Base-by-base conservation (phyloP, 2,888 invertebrate genomes). In the Scrobipalpa costella region DNA sequence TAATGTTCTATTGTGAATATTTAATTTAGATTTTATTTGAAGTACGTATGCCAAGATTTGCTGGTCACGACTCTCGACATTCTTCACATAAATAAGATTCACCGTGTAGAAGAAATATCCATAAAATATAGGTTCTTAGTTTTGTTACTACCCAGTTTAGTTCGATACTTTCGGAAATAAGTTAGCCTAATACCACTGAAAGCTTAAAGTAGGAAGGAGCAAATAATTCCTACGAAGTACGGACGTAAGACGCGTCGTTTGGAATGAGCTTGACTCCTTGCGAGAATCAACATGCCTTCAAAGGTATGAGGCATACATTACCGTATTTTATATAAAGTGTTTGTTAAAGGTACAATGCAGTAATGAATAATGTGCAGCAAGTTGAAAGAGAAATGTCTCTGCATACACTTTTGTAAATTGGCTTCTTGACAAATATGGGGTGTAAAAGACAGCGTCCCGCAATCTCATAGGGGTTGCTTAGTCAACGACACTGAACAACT, bases 141-240 rank as follows among this genome's bases (percentile, higher is more conserved):
- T 34, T 34, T 33, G 34, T 55, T 55, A 34, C 34, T 34, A 27
- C 33, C 55, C 33, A 0, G 34, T 55, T 58, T 38, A 57, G 57
- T 38, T 9, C 7, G 6, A 58, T 40, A 34, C 17, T 21, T 61
- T 60, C 2, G 13, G 47, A 55, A 19, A 47, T 47, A 27, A n/a
- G 55, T 62, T 55, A 62, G 62, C 62, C 55, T 55, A 62, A 17
- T 55, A 59, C 59, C 59, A 59, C n/a, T 27, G 44, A 59, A 59
- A 59, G 59, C 59, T 44, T 15, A 3, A 17, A 57, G 33, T 55
- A 11, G 27, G 44, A 21, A 38, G 59, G 27, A 44, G 59, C 44
- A 27, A 40, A 52, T n/a, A 7, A 15, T 55, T 34, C 55, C 15
- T 34, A 34, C 55, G 55, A 34, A 55, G 55, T 55, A 55, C 55